phyloP scores from a whole-genome alignment of 2,113 vertebrate species.

The Willisornis vidua region DNA sequence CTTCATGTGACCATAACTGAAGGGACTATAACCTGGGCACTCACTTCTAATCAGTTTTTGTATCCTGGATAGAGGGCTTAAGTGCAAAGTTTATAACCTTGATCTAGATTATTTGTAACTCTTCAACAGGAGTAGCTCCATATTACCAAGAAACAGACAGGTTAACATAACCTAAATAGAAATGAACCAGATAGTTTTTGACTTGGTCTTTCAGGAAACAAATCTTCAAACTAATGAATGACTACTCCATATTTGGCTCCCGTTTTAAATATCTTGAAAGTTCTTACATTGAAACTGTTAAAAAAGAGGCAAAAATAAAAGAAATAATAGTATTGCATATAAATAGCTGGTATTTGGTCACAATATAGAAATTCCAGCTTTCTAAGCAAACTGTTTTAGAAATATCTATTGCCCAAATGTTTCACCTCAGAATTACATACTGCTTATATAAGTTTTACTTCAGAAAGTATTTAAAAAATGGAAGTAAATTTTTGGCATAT shows the following conservation, averaged over 20 bases:
- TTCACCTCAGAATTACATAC: neutral
- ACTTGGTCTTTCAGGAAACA: neutral
- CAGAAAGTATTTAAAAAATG: neutral
- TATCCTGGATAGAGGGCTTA: neutral
- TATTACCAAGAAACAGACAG: neutral
- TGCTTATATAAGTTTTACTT: neutral
- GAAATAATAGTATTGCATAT: neutral
- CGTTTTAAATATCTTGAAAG: neutral
- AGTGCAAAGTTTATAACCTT: neutral
- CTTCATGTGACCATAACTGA: neutral
- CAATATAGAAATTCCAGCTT: neutral
- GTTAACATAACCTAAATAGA: neutral
- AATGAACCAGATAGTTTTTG: neutral
- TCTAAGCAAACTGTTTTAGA: neutral
- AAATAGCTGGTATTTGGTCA: neutral
- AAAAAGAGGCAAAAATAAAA: neutral
- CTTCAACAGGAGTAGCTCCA: neutral
- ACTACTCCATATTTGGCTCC: neutral
- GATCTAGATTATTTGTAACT: neutral
- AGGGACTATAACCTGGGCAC: neutral
- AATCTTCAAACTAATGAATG: neutral
- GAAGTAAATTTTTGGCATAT: neutral
- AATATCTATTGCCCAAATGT: neutral
- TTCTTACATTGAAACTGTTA: neutral
- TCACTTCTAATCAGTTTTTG: neutral